Percentiles rank a stretch among this genome's conserved stretches.
These are phyloP conservation scores for Thripadectes ignobilis DNA, from an alignment of 2,797 vertebrate genomes.

Conservation along the genomic window DNA sequence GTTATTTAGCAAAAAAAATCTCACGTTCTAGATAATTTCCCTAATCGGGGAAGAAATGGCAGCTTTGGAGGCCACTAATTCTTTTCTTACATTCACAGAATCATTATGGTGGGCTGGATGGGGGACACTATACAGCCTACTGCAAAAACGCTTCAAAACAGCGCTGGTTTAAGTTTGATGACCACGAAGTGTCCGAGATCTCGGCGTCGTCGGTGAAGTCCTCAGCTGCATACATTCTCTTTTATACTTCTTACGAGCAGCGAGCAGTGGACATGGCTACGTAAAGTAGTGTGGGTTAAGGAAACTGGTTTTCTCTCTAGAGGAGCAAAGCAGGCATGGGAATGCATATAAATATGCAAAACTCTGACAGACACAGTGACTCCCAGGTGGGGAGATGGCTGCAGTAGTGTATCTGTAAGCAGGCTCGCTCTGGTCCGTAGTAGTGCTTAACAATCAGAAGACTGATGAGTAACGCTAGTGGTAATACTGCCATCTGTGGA, in stretches of 20 bases:
- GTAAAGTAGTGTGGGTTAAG: constrained; percentile 31
- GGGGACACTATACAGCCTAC: constrained; percentile 97
- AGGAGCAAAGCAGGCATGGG: constrained; percentile 26
- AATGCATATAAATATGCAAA: constrained; percentile 25
- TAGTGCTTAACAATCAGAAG: constrained; percentile 53
- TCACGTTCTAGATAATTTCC: not conserved
- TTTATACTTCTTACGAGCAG: constrained; percentile 91
- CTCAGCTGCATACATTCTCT: constrained; percentile 96
- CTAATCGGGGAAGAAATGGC: not conserved
- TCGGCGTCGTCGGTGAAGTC: constrained; percentile 91
- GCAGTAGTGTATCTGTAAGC: constrained; percentile 36
- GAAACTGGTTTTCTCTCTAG: not conserved
- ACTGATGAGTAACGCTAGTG: constrained; percentile 45
- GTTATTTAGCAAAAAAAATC: not conserved
- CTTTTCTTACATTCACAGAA: constrained; percentile 78
- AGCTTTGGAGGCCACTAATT: not conserved
- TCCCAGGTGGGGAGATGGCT: not conserved
- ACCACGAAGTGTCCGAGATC: constrained; percentile 94
- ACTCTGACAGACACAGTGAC: not conserved
- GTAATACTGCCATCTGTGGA: constrained; percentile 57
- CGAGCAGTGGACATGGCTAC: constrained; percentile 63
- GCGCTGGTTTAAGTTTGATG: constrained; percentile 96
- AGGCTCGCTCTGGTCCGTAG: constrained; percentile 30
- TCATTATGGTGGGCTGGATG: constrained; percentile 95
- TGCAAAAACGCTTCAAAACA: constrained; percentile 90